A percentile compares a stretch with the other conserved stretches of the same genome.
phyloP scores from a whole-genome alignment of 2,888 invertebrate species.

The Odontomyia ornata region DNA sequence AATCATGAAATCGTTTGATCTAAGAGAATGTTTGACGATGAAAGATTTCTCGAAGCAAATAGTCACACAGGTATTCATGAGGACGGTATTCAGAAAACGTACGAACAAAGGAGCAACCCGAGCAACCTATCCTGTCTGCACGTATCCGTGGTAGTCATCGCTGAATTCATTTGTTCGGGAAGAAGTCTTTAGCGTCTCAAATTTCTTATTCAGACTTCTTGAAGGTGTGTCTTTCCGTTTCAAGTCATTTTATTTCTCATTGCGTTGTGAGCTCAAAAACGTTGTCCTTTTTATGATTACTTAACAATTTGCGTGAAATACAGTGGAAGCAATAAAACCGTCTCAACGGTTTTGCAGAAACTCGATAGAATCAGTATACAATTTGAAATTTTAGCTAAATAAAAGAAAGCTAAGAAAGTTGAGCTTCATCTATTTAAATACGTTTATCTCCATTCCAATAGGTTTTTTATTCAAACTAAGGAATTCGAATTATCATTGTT shows the following conservation, averaged over 20 bases:
- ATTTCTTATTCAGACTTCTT: slow-evolving; percentile 40
- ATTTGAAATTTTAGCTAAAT: too few relatives aligned
- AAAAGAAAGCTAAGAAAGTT: too few relatives aligned
- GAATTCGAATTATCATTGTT: too few relatives aligned
- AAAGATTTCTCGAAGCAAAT: slow-evolving; percentile 39
- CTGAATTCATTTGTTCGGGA: slow-evolving; percentile 25
- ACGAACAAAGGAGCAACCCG: slow-evolving; percentile 35
- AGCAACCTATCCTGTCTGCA: slow-evolving; percentile 22
- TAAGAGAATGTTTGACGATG: slow-evolving; percentile 25
- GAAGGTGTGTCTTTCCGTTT: slow-evolving; percentile 50
- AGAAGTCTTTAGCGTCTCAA: slow-evolving; percentile 39
- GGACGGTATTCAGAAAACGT: background rate
- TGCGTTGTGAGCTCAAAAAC: slow-evolving; percentile 14
- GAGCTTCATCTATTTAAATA: too few relatives aligned
- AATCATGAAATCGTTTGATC: slow-evolving; percentile 31
- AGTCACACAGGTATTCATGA: slow-evolving; percentile 38
- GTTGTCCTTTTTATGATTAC: slow-evolving; percentile 37
- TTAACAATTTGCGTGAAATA: background rate
- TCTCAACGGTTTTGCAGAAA: too few relatives aligned
- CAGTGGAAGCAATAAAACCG: background rate
- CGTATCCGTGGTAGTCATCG: slow-evolving; percentile 7
- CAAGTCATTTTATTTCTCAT: slow-evolving; percentile 33
- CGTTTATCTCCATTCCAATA: too few relatives aligned
- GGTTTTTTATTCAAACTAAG: too few relatives aligned
- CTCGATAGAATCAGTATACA: too few relatives aligned